Base-by-base conservation (phyloP, 2,888 invertebrate species). In the Watsonalla binaria region DNA sequence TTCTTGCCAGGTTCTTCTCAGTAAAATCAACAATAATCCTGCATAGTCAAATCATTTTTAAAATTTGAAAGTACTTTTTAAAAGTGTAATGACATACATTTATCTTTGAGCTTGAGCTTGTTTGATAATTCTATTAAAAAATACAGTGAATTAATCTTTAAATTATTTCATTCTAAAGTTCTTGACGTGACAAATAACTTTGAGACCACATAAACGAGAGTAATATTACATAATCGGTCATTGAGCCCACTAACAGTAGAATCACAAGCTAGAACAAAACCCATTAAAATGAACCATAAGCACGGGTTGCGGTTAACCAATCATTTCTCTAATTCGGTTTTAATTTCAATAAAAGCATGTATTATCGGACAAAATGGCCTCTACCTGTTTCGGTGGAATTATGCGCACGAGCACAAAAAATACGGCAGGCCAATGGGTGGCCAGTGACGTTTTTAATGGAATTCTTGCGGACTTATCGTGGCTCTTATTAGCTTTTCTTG, bases 301-400 rank as follows among this genome's bases (percentile, higher is more conserved):
- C 74, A 61, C 67, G 71, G 74, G 79, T 82, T 80, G 86, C 71
- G 86, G 87, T 82, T 74, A 73, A 76, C 80, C 80, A 62, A 75
- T 74, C 67, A 82, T 83, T 78, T 74, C 76, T 81, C 76, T 84
- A 83, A 86, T 84, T 82, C 72, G 57, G 69, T 76, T 85, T 84
- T 82, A 84, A 83, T 84, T 84, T 78, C 66, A 78, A 76, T 77
- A 76, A 80, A 78, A 81, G 76, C 66, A 68, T 56, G 58, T 61
- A 66, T 74, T 76, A 72, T 65, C 47, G 54, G 63, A 61, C 57
- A 59, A 68, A 69, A 68, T 63, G 65, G 68, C 68, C 63, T 58
- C 70, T 84, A 85, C 79, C 81, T 84, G 85, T 81, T 80, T 74
- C 72, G 60, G 57, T 68, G 58, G 75, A 80, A 80, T 78, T 80